Percentiles rank a stretch among this genome's conserved stretches.
These are phyloP conservation scores for Alcedo quadribrachys DNA, from an alignment of 2,797 vertebrate genomes.

Conservation along the genomic window DNA sequence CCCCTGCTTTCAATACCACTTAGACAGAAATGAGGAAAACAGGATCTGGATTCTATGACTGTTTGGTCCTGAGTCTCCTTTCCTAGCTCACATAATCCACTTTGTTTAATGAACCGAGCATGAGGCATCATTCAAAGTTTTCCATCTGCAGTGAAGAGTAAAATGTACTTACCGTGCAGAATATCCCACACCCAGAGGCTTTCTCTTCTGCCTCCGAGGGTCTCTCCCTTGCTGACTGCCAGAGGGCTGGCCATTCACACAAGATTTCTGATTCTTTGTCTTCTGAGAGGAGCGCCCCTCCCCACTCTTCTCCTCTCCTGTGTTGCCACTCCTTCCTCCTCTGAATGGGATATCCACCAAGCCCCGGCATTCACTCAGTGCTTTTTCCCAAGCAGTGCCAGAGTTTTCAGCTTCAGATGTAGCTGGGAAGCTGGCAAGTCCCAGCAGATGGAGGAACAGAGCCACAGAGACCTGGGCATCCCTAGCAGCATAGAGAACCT, in stretches of 20 bases:
- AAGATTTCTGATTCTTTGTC: conserved; percentile 70
- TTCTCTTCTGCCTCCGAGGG: conserved; percentile 88
- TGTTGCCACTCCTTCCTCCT: conserved; percentile 72
- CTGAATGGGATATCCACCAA: conserved; percentile 92
- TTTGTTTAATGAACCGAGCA: neutral
- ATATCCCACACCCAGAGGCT: conserved; percentile 91
- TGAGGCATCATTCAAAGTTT: neutral
- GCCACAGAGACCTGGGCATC: conserved; percentile 94
- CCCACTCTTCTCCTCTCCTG: conserved; percentile 73
- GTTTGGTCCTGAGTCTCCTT: neutral
- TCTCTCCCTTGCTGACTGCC: conserved; percentile 88
- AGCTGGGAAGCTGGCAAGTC: conserved; percentile 61
- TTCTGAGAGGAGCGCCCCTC: conserved; percentile 74
- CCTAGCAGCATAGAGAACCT: conserved; percentile 92
- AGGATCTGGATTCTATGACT: neutral
- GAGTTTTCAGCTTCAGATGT: conserved; percentile 7
- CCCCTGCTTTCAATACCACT: neutral
- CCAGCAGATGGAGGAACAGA: conserved; percentile 90
- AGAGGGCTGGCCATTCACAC: conserved; percentile 73
- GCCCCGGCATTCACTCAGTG: conserved; percentile 84
- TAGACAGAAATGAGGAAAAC: neutral
- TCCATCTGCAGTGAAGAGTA: neutral
- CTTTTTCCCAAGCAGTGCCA: conserved; percentile 70
- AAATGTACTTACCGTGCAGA: conserved; percentile 86
- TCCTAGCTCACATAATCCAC: neutral